phyloP scores from a whole-genome alignment of 2,888 invertebrate species.

The Punctoribates punctum region DNA sequence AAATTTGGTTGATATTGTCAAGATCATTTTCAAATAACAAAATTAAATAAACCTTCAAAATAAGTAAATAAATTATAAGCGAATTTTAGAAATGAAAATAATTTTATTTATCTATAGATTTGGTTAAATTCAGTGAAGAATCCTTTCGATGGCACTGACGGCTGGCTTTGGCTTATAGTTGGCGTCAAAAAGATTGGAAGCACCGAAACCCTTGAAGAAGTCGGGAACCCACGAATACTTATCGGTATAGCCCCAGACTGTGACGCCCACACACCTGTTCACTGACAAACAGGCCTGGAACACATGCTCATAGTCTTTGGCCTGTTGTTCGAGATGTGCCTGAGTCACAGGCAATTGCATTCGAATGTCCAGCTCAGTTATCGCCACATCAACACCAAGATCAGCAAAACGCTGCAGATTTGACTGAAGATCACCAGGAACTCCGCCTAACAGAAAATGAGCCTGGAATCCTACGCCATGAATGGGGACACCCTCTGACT shows the following conservation, averaged over 20 bases:
- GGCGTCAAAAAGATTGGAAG: too few relatives aligned
- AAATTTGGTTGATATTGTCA: too few relatives aligned
- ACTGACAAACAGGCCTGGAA: not conserved
- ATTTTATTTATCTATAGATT: too few relatives aligned
- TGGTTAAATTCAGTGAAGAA: too few relatives aligned
- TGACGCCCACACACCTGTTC: slow-evolving; percentile 7
- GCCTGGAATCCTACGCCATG: slow-evolving; percentile 14
- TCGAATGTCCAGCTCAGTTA: slow-evolving; percentile 29
- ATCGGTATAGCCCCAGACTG: not conserved
- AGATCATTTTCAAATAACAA: too few relatives aligned
- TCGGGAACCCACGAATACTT: slow-evolving; percentile 17
- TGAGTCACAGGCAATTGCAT: not conserved
- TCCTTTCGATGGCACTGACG: too few relatives aligned
- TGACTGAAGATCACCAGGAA: not conserved
- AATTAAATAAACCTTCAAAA: too few relatives aligned
- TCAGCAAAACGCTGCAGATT: slow-evolving; percentile 14
- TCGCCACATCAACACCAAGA: slow-evolving; percentile 19
- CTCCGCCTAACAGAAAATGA: not conserved
- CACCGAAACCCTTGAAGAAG: too few relatives aligned
- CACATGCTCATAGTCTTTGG: not conserved
- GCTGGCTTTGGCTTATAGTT: too few relatives aligned
- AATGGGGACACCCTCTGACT: not conserved
- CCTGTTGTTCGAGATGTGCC: slow-evolving; percentile 4
- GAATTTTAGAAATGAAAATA: too few relatives aligned
- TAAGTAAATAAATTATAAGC: too few relatives aligned